Evolutionary conservation across 2,888 invertebrate genomes (phyloP).

Genomic region (Microdon myrmicae): DNA sequence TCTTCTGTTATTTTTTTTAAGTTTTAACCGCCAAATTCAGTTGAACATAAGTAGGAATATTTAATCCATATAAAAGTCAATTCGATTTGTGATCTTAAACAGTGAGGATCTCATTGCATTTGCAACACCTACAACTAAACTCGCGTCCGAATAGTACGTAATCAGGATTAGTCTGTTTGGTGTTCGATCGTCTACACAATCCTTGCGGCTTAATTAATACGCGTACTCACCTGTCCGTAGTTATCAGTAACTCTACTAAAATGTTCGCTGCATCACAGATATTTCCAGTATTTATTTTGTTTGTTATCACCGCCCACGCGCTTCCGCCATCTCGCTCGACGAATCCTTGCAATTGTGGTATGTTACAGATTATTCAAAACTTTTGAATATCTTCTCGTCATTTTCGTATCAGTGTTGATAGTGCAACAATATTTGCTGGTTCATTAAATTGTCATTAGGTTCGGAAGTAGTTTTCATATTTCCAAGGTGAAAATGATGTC

Average conservation of each 20-base stretch:
- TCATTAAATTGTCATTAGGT: constrained; percentile 44
- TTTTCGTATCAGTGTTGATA: constrained; percentile 3
- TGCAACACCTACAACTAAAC: constrained; percentile 8
- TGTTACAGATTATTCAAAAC: constrained; percentile 28
- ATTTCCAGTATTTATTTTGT: constrained; percentile 33
- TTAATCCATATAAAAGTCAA: constrained; percentile 53
- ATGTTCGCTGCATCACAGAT: constrained; percentile 33
- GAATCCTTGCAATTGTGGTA: constrained; percentile 53
- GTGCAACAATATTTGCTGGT: too few species aligned
- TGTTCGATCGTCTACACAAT: too few species aligned
- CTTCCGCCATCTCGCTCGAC: constrained; percentile 42
- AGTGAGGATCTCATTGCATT: constrained; percentile 53
- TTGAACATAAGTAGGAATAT: constrained; percentile 51
- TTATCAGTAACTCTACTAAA: too few species aligned
- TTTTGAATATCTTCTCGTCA: constrained; percentile 26
- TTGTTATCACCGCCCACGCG: constrained; percentile 24
- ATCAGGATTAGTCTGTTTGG: not conserved
- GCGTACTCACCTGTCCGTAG: too few species aligned
- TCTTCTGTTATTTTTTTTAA: constrained; percentile 31
- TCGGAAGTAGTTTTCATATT: constrained; percentile 13
- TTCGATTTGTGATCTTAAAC: constrained; percentile 53
- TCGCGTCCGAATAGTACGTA: not conserved
- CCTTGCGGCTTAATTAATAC: too few species aligned
- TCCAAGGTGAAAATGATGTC: constrained; percentile 28
- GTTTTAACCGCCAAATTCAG: constrained; percentile 50